Base-by-base conservation (phyloP, 2,888 invertebrate species). In the Glyphotaelius pellucidus region DNA sequence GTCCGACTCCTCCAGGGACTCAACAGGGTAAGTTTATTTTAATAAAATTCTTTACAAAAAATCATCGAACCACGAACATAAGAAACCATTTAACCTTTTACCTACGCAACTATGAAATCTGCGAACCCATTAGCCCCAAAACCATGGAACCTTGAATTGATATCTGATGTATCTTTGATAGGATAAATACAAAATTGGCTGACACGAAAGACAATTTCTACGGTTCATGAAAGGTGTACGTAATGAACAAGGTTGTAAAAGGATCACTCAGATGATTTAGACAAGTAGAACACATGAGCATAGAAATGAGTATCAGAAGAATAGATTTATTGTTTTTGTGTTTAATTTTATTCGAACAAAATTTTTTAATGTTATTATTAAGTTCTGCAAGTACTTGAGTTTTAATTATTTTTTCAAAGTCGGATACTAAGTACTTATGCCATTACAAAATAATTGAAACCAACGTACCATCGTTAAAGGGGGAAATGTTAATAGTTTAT, bases 11-110 rank as follows among this genome's bases (percentile, higher is more conserved):
- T 84, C 84, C 4, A 52, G 25, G n/a, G 84, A 83, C 42, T 80
- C 90, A 19, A 19, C 79, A 15, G 85, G 90, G 90, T 90, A 25
- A 90, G 90, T 12, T n/a, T 67, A 67, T 67, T n/a, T 67, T 67
- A 9, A n/a, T 25, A 9, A 9, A 67, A 9, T 67, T n/a, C 81
- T 1, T 30, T 31, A 31, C 0, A 81, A 19, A 0, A 80, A 30
- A 80, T 30, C 31, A 80, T 14, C 30, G 80, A 30, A 80, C 80
- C 12, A 80, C n/a, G n/a, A 30, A 38, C 38, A 5, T 7, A 38
- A 38, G 7, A 38, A 38, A 38, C 9, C 38, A 38, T 38, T 38
- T 38, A 80, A 12, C 9, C 38, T 7, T 38, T 38, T 38, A 80
- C 11, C 32, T 30, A 81, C 11, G 81, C 31, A 81, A 25, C 3